A percentile compares a stretch with the other conserved stretches of the same genome.
phyloP scores from a whole-genome alignment of 2,797 vertebrate genomes.

The Parauchenoglanis ngamensis region DNA sequence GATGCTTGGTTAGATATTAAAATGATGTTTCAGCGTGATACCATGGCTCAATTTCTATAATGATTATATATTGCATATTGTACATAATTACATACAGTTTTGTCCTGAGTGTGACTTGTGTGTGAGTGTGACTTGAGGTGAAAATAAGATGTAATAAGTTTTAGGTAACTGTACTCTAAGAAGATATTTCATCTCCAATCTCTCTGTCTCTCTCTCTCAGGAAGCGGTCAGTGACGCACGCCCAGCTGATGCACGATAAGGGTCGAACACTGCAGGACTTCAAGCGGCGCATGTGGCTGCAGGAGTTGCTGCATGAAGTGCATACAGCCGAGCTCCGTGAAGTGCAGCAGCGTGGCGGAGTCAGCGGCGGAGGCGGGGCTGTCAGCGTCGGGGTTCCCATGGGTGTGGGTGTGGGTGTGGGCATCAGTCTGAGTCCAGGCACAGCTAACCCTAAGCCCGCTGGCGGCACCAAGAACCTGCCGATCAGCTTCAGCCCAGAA shows the following conservation, averaged over 20 bases:
- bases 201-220: constrained; percentile 62
- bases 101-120: neutral
- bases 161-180: neutral
- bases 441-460: constrained; percentile 86
- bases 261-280: constrained; percentile 90
- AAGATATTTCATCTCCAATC: neutral
- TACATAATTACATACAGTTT: neutral
- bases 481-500: constrained; percentile 77
- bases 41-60: neutral
- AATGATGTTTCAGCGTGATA: neutral
- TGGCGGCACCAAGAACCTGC: constrained; percentile 87
- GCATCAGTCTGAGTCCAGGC: constrained; percentile 65
- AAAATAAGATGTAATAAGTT: neutral
- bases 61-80: neutral
- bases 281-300: constrained; percentile 89
- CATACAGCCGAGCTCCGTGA: constrained; percentile 91
- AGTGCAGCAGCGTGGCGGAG: constrained; percentile 69
- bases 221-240: constrained; percentile 90
- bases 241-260: constrained; percentile 97
- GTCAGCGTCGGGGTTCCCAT: constrained; percentile 42
- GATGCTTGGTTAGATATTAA: neutral
- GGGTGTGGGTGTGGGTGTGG: constrained; percentile 49
- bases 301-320: constrained; percentile 89
- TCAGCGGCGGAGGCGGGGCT: constrained; percentile 53
- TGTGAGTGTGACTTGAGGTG: no score